These are phyloP conservation scores for Plagodis pulveraria DNA, from an alignment of 2,888 invertebrate species.

Conservation along the genomic window DNA sequence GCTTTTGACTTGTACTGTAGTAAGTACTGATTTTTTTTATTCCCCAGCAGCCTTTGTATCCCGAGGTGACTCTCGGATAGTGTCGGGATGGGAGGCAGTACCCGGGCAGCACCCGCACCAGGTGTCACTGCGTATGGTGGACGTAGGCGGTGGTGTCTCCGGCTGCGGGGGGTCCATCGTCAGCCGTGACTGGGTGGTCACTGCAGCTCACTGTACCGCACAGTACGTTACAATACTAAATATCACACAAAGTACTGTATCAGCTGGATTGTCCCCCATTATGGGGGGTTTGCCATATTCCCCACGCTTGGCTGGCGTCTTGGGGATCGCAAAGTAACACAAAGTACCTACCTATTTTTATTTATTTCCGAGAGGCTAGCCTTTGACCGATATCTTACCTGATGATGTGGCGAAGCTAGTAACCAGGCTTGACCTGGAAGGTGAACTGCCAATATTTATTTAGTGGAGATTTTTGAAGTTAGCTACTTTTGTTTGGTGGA, in stretches of 20 bases:
- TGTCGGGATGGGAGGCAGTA: slow-evolving; percentile 69
- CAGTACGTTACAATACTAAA: slow-evolving; percentile 46
- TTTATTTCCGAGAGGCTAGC: no score
- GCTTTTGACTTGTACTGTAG: no score
- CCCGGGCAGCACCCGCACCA: slow-evolving; percentile 72
- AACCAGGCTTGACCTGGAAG: no score
- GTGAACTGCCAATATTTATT: no score
- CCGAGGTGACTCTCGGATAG: slow-evolving; percentile 50
- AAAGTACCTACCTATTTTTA: no score
- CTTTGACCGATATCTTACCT: background rate
- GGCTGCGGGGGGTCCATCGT: slow-evolving; percentile 70
- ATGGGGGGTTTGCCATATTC: no score
- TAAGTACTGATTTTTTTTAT: no score
- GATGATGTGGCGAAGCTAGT: background rate
- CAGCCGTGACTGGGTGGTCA: slow-evolving; percentile 62
- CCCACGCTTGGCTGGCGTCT: no score
- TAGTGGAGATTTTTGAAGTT: no score
- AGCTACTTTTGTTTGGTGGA: no score
- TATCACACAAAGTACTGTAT: background rate
- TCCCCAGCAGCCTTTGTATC: background rate
- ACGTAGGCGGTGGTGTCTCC: slow-evolving; percentile 47
- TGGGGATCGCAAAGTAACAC: no score
- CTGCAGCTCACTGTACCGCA: slow-evolving; percentile 75
- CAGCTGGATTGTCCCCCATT: no score
- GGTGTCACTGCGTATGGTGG: slow-evolving; percentile 59